These are phyloP conservation scores for Melanophora roralis DNA, from an alignment of 2,888 invertebrate genomes.

Conservation along the genomic window DNA sequence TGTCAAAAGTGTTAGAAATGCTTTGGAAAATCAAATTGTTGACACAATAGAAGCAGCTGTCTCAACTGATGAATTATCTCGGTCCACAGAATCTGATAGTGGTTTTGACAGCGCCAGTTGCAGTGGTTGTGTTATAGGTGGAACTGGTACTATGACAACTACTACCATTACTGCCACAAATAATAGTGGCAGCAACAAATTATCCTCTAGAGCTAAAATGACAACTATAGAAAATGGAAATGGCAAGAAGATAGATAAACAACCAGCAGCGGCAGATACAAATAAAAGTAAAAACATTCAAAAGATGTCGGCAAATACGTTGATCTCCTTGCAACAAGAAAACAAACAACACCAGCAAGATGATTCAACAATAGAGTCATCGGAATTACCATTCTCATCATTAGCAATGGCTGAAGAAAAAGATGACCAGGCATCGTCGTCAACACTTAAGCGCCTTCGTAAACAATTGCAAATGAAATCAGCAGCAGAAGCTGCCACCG, in stretches of 20 bases:
- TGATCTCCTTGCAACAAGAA: slow-evolving; percentile 57
- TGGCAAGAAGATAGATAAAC: slow-evolving; percentile 53
- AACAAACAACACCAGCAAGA: slow-evolving; percentile 52
- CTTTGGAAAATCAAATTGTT: slow-evolving; percentile 54
- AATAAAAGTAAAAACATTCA: slow-evolving; percentile 39
- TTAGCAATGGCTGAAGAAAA: slow-evolving; percentile 6
- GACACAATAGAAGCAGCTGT: slow-evolving; percentile 62
- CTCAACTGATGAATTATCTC: slow-evolving; percentile 74
- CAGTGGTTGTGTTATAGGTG: slow-evolving; percentile 38
- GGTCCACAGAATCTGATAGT: slow-evolving; percentile 74
- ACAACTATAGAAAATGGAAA: slow-evolving; percentile 57
- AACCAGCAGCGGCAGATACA: slow-evolving; percentile 40
- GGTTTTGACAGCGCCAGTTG: slow-evolving; percentile 69
- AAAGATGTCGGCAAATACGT: slow-evolving; percentile 59
- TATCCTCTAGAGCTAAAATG: slow-evolving; percentile 56
- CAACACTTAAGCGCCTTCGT: slow-evolving; percentile 63
- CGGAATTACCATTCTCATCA: slow-evolving; percentile 54
- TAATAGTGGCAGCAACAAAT: slow-evolving; percentile 62
- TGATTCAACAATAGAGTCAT: slow-evolving; percentile 21
- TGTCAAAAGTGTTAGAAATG: slow-evolving; percentile 53
- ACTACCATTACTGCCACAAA: slow-evolving; percentile 42
- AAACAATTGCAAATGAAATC: slow-evolving; percentile 63
- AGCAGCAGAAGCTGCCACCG: slow-evolving; percentile 64
- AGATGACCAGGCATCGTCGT: slow-evolving; percentile 42
- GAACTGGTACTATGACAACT: slow-evolving; percentile 42